Evolutionary conservation across 2,888 invertebrate genomes (phyloP), one percentile per base, ranked within the genome.

Genomic region (Boloria selene): DNA sequence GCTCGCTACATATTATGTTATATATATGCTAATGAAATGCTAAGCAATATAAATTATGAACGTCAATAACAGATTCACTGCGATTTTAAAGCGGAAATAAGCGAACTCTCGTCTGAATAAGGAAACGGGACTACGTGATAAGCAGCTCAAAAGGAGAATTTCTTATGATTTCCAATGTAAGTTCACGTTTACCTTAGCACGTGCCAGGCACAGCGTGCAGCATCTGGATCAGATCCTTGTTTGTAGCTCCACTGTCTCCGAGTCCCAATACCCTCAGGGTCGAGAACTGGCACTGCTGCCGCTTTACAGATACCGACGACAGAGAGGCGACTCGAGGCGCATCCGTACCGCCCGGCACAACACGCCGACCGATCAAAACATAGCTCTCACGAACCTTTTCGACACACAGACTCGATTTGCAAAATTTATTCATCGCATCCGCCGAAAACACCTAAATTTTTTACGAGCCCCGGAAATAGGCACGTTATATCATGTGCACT

Each of bases 361-460:
- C 84, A 85, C 83, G 84, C 82, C 85, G 87, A 72, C 83, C 83
- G 85, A 86, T 90, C 88, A 88, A 89, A 90, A 88, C 90, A 91
- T 90, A 84, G 83, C 86, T 85, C 82, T 86, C 90, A 85, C 89
- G 85, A 85, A 87, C 84, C 84, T 90, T 90, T 87, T 88, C 86
- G 81, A 88, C 90, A 88, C 90, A 90, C 89, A 85, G 87, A 88
- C 88, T 85, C 82, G 88, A 88, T 86, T 90, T 83, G 89, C 90
- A 90, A 90, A 90, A 89, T 92, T 86, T 92, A 92, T 90, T 89
- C 92, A 92, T 92, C 91, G 90, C 92, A 92, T 92, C 87, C 91
- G 90, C 87, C 84, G 85, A 88, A 86, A 88, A 84, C 89, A 87
- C 87, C 81, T 82, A 84, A 82, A 82, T 82, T 82, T 85, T 87